Base-by-base conservation (phyloP, 2,113 vertebrate genomes). In the Amblyornis subalaris region DNA sequence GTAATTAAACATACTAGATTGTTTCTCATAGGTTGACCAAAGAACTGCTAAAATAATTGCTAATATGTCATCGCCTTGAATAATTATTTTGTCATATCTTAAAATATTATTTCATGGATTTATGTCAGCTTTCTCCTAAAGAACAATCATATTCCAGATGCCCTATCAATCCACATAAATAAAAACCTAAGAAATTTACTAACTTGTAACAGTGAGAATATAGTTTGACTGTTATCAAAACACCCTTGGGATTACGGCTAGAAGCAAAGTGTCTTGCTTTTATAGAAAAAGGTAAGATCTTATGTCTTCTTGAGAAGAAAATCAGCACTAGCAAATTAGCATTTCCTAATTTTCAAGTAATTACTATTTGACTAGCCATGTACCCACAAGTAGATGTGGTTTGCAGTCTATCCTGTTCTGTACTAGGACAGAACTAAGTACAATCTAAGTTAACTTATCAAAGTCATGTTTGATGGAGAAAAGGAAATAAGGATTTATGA, bases 1-100 rank as follows among this genome's bases (percentile, higher is more conserved):
- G 5, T 60, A 79, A 93, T 66, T 77, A 86, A 89, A 90, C 73
- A 66, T 35, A 38, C 53, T 64, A 71, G 45, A 48, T 89, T 50
- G 9, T 78, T 75, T 86, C 82, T 71, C 89, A 79, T 45, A 71
- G 33, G 28, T 89, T 93, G 66, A 90, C 88, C 73, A 93, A 54
- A 75, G 55, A 60, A 24, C 40, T 88, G 50, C 83, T 94, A 93
- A 94, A 93, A 94, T 92, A 47, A 67, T 88, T 76, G 33, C 66
- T 92, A 92, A 89, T 82, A 48, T 89, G 81, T 92, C 80, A 94
- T 73, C 92, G 90, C 53, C 55, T 81, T 95, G 73, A 88, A 79
- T 86, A 85, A 89, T 90, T 44, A 48, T 77, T 94, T 90, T 93
- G n/a, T 91, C 72, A 54, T 83, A 58, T 36, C 71, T 93, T 55